A percentile compares a stretch with the other conserved stretches of the same genome.
Conservation (phyloP, 2,797 vertebrate genomes). For the Morelia viridis region DNA sequence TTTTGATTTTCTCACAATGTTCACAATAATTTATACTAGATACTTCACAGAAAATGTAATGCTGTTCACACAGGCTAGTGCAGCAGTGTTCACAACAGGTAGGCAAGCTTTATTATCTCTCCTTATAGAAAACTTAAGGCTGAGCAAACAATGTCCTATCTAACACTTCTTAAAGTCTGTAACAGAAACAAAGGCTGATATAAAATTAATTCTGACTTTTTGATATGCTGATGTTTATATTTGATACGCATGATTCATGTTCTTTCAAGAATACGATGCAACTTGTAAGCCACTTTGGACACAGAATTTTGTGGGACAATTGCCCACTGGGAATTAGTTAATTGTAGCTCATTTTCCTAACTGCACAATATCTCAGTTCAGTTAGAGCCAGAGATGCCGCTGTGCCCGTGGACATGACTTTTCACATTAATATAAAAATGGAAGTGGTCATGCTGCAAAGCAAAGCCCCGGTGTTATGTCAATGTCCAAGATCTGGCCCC, state of each 20-base stretch:
- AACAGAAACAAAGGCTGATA: not conserved
- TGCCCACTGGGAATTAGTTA: not conserved
- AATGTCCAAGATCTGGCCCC: not conserved
- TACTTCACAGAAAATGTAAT: not conserved
- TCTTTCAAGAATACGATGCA: not conserved
- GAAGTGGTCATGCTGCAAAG: not conserved
- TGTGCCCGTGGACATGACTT: not conserved
- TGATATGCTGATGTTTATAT: not conserved
- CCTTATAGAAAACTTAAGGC: not conserved
- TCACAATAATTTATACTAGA: not conserved
- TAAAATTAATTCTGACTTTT: not conserved
- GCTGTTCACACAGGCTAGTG: not conserved
- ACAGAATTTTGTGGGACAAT: not conserved
- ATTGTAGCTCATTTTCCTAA: not conserved
- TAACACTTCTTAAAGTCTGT: not conserved
- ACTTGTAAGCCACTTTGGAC: not conserved
- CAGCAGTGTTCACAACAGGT: not conserved
- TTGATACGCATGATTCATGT: not conserved
- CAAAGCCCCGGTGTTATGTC: not conserved
- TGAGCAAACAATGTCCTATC: not conserved
- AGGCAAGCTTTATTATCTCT: not conserved
- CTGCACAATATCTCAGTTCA: not conserved
- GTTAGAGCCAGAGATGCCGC: not conserved
- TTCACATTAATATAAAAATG: not conserved
- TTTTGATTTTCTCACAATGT: not conserved